A percentile compares a stretch with the other conserved stretches of the same genome.
phyloP scores from a whole-genome alignment of 2,888 invertebrate genomes.

The Papilio demoleus region DNA sequence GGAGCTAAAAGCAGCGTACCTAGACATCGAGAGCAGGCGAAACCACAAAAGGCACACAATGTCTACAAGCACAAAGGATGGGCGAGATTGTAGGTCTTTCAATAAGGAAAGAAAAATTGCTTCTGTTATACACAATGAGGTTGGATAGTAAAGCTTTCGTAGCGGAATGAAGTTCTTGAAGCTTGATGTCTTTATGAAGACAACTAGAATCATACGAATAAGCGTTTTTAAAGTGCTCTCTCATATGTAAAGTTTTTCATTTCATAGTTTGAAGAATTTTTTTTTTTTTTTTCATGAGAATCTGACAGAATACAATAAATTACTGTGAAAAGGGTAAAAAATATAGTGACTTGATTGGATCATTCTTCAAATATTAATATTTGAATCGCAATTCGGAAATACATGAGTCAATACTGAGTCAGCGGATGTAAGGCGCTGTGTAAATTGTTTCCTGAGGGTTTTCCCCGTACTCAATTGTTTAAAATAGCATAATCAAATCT shows the following conservation, averaged over 20 bases:
- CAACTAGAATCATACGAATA: conserved; percentile 25
- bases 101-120: conserved; percentile 51
- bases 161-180: conserved; percentile 38
- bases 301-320: not conserved
- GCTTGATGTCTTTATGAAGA: conserved; percentile 32
- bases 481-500: conserved; percentile 12
- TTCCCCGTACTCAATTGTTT: not conserved
- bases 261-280: not conserved
- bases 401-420: conserved; percentile 22
- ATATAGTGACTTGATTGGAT: not conserved
- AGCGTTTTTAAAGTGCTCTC: conserved; percentile 21
- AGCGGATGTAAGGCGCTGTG: conserved; percentile 11
- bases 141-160: conserved; percentile 31
- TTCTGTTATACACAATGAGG: conserved; percentile 42
- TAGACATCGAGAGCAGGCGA: conserved; percentile 56
- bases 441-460: conserved; percentile 7
- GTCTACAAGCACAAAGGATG: conserved; percentile 55
- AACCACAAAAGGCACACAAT: conserved; percentile 77
- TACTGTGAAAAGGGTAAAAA: no score
- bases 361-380: not conserved
- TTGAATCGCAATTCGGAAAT: conserved; percentile 22
- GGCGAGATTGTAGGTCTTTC: conserved; percentile 56
- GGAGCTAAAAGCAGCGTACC: conserved; percentile 68
- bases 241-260: not conserved
- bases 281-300: not conserved